These are phyloP conservation scores for Serinus canaria DNA, from an alignment of 2,113 vertebrate genomes.

Conservation along the genomic window DNA sequence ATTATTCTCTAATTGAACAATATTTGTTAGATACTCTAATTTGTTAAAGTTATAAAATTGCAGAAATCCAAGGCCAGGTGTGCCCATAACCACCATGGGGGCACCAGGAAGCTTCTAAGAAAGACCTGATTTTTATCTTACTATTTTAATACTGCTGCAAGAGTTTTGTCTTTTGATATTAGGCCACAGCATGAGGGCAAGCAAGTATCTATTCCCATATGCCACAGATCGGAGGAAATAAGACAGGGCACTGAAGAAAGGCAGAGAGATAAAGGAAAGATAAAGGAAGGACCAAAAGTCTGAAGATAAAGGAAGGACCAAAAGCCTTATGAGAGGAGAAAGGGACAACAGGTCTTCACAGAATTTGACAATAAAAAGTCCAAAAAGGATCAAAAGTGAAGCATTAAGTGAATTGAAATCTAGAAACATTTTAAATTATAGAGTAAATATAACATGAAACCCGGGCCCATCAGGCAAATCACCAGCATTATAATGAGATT, in stretches of 20 bases:
- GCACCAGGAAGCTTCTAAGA: background rate
- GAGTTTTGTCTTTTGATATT: background rate
- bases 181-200: background rate
- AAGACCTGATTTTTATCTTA: background rate
- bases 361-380: background rate
- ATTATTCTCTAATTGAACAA: background rate
- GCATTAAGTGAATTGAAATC: background rate
- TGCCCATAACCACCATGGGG: background rate
- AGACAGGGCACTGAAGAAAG: background rate
- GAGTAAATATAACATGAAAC: background rate
- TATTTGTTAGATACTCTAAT: accelerated
- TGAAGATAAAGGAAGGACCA: background rate
- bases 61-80: background rate
- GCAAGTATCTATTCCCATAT: background rate
- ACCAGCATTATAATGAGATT: accelerated
- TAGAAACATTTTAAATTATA: background rate
- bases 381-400: background rate
- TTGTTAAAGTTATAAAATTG: background rate
- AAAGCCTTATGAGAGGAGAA: background rate
- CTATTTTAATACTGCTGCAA: background rate
- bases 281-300: background rate
- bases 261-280: background rate
- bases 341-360: background rate
- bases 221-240: background rate
- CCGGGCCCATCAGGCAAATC: background rate